Percentiles rank a stretch among this genome's conserved stretches.
phyloP scores from a whole-genome alignment of 37 sponge, comb jelly and placozoan genomes.

The Dysidea cf. avara region DNA sequence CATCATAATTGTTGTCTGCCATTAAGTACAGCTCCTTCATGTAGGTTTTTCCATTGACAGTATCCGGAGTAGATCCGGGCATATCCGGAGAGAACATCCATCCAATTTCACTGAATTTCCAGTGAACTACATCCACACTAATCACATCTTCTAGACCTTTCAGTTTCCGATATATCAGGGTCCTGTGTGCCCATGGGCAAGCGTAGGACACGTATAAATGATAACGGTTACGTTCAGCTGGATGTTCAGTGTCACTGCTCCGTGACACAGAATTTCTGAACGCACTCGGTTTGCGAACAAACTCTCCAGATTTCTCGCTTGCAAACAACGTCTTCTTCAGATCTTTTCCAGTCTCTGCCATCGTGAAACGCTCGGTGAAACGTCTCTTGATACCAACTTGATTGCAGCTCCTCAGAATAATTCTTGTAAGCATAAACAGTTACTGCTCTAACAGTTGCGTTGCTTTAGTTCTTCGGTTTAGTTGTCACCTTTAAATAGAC shows the following conservation, averaged over 20 bases:
- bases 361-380: no score
- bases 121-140: constrained; percentile 74
- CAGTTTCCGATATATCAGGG: constrained; percentile 65
- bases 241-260: constrained; percentile 57
- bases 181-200: constrained; percentile 92
- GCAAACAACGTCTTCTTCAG: no score
- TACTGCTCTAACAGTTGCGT: no score
- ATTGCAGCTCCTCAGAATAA: no score
- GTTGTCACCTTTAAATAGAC: no score
- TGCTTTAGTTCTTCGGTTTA: no score
- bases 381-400: no score
- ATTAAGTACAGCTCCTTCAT: constrained; percentile 74
- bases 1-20: constrained; percentile 57
- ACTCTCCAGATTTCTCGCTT: constrained; percentile 55
- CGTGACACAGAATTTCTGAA: constrained; percentile 67
- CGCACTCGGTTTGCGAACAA: constrained; percentile 39
- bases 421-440: no score
- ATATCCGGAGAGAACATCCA: constrained; percentile 75
- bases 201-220: constrained; percentile 89
- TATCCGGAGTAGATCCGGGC: constrained; percentile 59
- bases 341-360: no score
- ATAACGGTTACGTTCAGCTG: constrained; percentile 78
- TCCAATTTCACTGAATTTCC: constrained; percentile 55
- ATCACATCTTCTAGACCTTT: constrained; percentile 89
- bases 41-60: constrained; percentile 64